Conservation (phyloP, 2,888 invertebrate species). For the Lasioglossum calceatum region DNA sequence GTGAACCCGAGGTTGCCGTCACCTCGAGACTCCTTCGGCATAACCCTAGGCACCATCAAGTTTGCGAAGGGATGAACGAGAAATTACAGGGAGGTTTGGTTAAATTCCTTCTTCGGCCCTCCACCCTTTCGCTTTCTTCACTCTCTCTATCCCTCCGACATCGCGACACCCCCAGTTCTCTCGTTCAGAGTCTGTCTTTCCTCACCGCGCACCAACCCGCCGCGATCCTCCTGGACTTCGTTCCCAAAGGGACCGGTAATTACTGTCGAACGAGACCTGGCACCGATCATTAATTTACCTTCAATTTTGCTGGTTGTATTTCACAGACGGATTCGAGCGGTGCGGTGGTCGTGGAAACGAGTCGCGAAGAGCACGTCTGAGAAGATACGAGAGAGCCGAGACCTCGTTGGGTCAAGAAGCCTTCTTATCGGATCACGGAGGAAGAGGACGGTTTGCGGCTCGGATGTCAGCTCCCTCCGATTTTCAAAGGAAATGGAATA, state of each 20-base stretch:
- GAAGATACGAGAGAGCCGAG: conserved; percentile 10
- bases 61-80: conserved; percentile 77
- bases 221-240: conserved; percentile 46
- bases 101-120: conserved; percentile 71
- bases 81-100: conserved; percentile 78
- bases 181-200: conserved; percentile 5
- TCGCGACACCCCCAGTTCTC: no score
- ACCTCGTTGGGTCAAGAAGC: conserved; percentile 11
- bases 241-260: conserved; percentile 74
- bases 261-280: conserved; percentile 71
- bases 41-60: conserved; percentile 73
- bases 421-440: conserved; percentile 27
- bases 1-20: conserved; percentile 18
- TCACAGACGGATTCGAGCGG: conserved; percentile 22
- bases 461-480: conserved; percentile 24
- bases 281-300: conserved; percentile 75
- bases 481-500: conserved; percentile 54
- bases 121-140: conserved; percentile 21
- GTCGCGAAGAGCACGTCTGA: not conserved
- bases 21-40: conserved; percentile 69
- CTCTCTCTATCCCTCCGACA: conserved; percentile 15
- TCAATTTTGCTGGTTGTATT: conserved; percentile 68
- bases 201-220: not conserved
- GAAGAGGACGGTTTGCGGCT: not conserved
- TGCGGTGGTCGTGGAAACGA: not conserved